Evolutionary conservation across 2,888 invertebrate species (phyloP).

Genomic region (Vannuccia rotundouncinata): DNA sequence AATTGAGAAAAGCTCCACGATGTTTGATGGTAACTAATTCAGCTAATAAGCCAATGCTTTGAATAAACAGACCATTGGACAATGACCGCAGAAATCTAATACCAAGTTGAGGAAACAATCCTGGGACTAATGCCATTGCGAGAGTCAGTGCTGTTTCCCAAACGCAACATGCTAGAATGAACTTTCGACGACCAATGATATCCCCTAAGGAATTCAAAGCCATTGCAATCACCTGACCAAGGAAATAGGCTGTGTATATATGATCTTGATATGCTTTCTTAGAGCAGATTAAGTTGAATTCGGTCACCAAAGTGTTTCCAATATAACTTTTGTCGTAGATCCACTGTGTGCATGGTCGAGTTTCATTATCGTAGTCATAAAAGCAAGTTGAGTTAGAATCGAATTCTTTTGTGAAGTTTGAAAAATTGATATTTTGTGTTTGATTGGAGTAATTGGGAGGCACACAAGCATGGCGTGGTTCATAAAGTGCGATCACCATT

Average conservation of each 20-base stretch:
- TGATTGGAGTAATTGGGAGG: not conserved
- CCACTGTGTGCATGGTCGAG: not conserved
- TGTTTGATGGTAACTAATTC: not conserved
- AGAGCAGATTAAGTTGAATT: not conserved
- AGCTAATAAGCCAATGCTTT: not conserved
- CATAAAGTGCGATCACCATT: not conserved
- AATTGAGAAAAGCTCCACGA: not conserved
- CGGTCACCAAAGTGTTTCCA: not conserved
- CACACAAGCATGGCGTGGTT: not conserved
- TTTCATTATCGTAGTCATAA: not conserved
- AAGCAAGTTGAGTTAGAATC: not conserved
- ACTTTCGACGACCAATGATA: conserved; percentile 14
- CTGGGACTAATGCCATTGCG: not conserved
- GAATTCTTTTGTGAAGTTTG: not conserved
- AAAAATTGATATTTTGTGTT: not conserved
- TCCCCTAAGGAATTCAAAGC: not conserved
- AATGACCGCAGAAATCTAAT: not conserved
- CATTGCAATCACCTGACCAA: not conserved
- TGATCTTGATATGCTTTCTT: not conserved
- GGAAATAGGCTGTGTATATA: not conserved
- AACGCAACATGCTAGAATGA: not conserved
- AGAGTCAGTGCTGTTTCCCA: not conserved
- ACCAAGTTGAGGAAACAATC: not conserved
- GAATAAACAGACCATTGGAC: not conserved
- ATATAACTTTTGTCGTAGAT: not conserved